Base-by-base conservation (phyloP, 2,888 invertebrate genomes). In the Drosophila kanekoi region DNA sequence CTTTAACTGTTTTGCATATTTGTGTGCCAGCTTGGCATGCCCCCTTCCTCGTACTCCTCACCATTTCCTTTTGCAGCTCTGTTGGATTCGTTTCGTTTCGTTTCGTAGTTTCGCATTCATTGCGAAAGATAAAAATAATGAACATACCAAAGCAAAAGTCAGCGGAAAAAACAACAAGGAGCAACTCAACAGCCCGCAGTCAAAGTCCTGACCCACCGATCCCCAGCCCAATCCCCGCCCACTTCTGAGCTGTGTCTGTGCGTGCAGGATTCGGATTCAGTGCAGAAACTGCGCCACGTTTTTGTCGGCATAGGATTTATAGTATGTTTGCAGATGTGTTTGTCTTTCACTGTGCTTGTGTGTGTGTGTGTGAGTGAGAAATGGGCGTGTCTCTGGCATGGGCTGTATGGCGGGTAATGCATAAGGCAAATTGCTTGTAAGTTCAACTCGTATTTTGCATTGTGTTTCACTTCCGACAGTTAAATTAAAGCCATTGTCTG, bases 101-200 rank as follows among this genome's bases (percentile, higher is more conserved):
- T 69, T 71, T 70, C 40, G 75, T 74, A 74, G 77, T 84, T 85
- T 72, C 51, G 88, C 88, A 85, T 85, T 85, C 84, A 88, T 85
- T 83, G 85, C 84, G 69, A 83, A 79, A 90, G 89, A 90, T 90
- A 90, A 90, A 90, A 90, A 89, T 90, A 90, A 90, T 90, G 90
- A 90, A 89, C 89, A 89, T 81, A 87, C 77, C 88, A 85, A 79
- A 90, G 87, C 85, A 83, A 85, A 79, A 83, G 85, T 83, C 87
- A 81, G 61, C 79, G 68, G 62, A 78, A 82, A 80, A 85, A 81
- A 68, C 54, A 72, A 71, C 74, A 61, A 72, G 54, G 51, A 72
- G 57, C 62, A 74, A 64, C 72, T 64, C 71, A 75, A 72, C 76
- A 78, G 70, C 38, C 47, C 63, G 16, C 53, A 64, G 70, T 74